Conservation (phyloP, 2,888 invertebrate species). For the Griposia aprilina region DNA sequence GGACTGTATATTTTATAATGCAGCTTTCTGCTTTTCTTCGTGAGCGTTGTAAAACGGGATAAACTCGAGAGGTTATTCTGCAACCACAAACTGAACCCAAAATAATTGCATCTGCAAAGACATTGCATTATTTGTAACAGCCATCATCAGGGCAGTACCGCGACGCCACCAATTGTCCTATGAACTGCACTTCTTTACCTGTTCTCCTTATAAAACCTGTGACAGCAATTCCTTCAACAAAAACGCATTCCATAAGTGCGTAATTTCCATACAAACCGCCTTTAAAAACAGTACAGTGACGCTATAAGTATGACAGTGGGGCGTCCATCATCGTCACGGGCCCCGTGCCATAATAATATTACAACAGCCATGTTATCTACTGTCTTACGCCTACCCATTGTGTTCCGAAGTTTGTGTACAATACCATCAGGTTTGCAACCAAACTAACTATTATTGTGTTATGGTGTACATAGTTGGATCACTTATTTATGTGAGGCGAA, state of each 20-base stretch:
- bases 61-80: neutral
- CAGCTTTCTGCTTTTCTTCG: neutral
- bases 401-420: constrained; percentile 38
- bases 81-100: neutral
- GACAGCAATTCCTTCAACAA: neutral
- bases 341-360: constrained; percentile 64
- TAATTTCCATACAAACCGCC: neutral
- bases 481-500: constrained; percentile 20
- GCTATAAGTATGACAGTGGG: constrained; percentile 48
- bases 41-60: neutral
- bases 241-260: neutral
- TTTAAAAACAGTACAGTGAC: constrained; percentile 9
- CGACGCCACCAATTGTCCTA: neutral
- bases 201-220: neutral
- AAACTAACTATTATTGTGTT: constrained; percentile 32
- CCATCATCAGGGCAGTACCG: neutral
- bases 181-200: neutral
- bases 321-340: constrained; percentile 70
- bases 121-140: too few species aligned
- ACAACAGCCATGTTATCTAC: constrained; percentile 20
- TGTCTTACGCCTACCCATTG: constrained; percentile 50
- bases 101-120: too few species aligned
- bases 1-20: neutral
- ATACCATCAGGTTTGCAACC: constrained; percentile 27
- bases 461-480: constrained; percentile 27